These are phyloP conservation scores for Erinaceus europaeus DNA, from an alignment of 2,113 vertebrate genomes.

Conservation along the genomic window DNA sequence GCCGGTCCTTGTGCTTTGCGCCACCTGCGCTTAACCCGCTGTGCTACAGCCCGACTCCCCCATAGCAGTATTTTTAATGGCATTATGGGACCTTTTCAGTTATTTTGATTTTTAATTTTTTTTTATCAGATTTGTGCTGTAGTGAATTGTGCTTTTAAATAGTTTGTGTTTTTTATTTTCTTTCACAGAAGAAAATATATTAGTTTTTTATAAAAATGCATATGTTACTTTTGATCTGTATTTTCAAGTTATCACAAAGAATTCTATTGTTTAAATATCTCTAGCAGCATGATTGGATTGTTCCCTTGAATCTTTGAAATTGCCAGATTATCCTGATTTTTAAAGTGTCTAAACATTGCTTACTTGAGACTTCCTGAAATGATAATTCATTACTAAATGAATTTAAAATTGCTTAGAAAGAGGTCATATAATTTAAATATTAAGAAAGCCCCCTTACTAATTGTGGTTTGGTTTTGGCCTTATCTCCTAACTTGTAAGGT, in stretches of 20 bases:
- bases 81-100: not conserved
- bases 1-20: no score
- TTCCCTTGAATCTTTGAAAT: not conserved
- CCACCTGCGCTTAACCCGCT: no score
- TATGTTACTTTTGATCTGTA: not conserved
- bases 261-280: not conserved
- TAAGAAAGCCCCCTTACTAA: not conserved
- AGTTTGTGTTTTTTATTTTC: conserved; percentile 14
- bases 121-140: not conserved
- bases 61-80: conserved; percentile 10
- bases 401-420: not conserved
- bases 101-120: conserved; percentile 17
- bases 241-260: conserved; percentile 17
- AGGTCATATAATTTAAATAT: not conserved
- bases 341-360: not conserved
- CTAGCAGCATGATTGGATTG: not conserved
- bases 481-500: not conserved
- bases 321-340: not conserved
- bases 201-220: not conserved
- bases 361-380: not conserved
- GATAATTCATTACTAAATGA: conserved; percentile 14
- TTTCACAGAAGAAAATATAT: not conserved
- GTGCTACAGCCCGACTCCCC: no score
- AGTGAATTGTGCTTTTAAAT: not conserved
- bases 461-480: not conserved